Evolutionary conservation across 2,888 invertebrate genomes (phyloP), one percentile per base, ranked within the genome.

Genomic region (Poecilobothrus nobilitatus): DNA sequence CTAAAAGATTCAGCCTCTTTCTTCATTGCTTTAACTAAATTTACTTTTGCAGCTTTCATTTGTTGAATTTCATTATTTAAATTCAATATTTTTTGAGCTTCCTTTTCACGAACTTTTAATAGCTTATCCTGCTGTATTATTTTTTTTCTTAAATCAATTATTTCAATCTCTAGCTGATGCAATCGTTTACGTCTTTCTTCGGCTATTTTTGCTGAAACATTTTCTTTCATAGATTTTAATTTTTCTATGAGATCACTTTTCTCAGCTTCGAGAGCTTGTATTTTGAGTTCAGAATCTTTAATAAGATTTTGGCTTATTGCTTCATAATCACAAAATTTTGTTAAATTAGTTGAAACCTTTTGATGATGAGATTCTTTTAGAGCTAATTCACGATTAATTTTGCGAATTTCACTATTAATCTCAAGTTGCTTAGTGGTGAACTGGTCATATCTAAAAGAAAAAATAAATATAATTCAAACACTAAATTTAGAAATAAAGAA

Each of bases 1-100:
- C 91, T 87, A 84, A 94, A 95, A 73, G 87, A 88, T 72, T 94
- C 93, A 12, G 89, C 87, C 75, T 96, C 95, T 71, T 87, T 87
- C 66, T 91, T 88, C 92, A 96, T 94, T 77, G 90, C 88, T 37
- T 88, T 87, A 73, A 95, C 87, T 67, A 95, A 84, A 78, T 89
- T 90, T 1, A 96, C 92, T 81, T 92, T 89, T 0, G 87, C 87
- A 72, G 87, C 87, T 78, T 95, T 95, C 88, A 95, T 89, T 2
- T 84, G 82, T 74, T 86, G 84, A 67, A 91, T 89, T 78, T 95
- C 95, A 18, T 83, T 84, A 71, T 89, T 87, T 0, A 95, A 84
- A 65, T 87, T 85, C 37, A 86, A 86, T 1, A 95, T 91, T 80
- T 92, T 91, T 18, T 86, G 84, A 71, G 92, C 91, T 61, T 91